These are phyloP conservation scores for Lasioglossum marginatum DNA, from an alignment of 2,888 invertebrate species.

Conservation along the genomic window DNA sequence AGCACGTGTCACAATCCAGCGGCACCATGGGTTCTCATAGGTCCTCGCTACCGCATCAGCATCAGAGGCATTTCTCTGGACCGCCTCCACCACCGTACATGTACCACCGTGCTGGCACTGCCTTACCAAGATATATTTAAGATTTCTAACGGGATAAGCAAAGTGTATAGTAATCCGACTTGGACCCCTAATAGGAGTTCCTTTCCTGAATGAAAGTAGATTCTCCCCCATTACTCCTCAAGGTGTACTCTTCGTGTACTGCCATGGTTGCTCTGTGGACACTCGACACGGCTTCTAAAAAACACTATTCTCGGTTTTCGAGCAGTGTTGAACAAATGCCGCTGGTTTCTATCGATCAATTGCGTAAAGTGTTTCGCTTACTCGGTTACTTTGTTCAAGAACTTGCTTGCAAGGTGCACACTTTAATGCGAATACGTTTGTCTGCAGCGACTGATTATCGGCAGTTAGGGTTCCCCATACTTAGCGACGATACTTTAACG, in stretches of 20 bases:
- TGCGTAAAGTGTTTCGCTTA: conserved; percentile 13
- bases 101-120: conserved; percentile 81
- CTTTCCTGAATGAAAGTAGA: conserved; percentile 27
- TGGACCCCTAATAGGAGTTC: conserved; percentile 29
- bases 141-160: conserved; percentile 61
- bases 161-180: conserved; percentile 44
- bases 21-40: conserved; percentile 79
- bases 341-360: neutral
- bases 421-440: neutral
- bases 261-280: conserved; percentile 17
- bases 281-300: neutral
- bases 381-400: conserved; percentile 17
- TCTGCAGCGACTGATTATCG: neutral
- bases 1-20: conserved; percentile 78
- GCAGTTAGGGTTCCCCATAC: neutral
- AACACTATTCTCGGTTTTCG: neutral
- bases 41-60: conserved; percentile 79
- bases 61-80: conserved; percentile 81
- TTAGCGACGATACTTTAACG: conserved; percentile 7
- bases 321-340: neutral
- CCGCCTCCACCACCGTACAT: conserved; percentile 81
- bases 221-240: neutral
- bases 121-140: conserved; percentile 82
- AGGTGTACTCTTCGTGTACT: conserved; percentile 35
- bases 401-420: conserved; percentile 19